Conservation (phyloP, 2,888 invertebrate species). For the Andricus curvator region DNA sequence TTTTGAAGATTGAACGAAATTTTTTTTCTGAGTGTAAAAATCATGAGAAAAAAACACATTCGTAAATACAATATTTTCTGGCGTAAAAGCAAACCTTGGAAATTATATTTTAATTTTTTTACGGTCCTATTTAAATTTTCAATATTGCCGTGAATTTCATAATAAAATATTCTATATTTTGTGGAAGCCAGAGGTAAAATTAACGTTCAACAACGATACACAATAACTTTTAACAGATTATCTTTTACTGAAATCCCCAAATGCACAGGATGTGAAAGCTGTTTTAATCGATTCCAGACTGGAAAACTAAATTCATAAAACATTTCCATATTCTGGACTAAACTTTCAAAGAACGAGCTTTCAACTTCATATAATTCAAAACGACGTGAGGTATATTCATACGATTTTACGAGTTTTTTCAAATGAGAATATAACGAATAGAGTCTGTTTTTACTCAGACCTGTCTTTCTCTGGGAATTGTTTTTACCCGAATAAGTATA, state of each 20-base stretch:
- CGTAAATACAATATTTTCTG: too few species aligned
- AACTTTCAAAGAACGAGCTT: constrained; percentile 9
- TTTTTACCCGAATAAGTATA: background rate
- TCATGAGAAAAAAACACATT: too few species aligned
- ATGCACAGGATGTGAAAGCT: constrained; percentile 19
- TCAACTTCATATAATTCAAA: constrained; percentile 7
- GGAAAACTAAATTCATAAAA: constrained; percentile 28
- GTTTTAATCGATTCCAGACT: constrained; percentile 34
- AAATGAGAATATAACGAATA: background rate
- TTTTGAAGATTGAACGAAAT: too few species aligned
- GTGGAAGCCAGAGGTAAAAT: constrained; percentile 25
- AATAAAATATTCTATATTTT: constrained; percentile 22
- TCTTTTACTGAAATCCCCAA: constrained; percentile 33
- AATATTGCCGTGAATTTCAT: background rate
- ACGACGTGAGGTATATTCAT: background rate
- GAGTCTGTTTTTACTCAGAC: background rate
- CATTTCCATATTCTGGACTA: constrained; percentile 11
- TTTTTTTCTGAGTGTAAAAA: too few species aligned
- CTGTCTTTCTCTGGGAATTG: background rate
- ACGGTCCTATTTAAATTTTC: background rate
- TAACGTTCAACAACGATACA: constrained; percentile 8
- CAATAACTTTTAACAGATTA: constrained; percentile 42
- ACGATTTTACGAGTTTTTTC: background rate
- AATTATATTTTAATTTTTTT: background rate
- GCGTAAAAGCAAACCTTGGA: too few species aligned